Conservation (phyloP, 2,113 vertebrate genomes). For the Sisor rabdophorus region DNA sequence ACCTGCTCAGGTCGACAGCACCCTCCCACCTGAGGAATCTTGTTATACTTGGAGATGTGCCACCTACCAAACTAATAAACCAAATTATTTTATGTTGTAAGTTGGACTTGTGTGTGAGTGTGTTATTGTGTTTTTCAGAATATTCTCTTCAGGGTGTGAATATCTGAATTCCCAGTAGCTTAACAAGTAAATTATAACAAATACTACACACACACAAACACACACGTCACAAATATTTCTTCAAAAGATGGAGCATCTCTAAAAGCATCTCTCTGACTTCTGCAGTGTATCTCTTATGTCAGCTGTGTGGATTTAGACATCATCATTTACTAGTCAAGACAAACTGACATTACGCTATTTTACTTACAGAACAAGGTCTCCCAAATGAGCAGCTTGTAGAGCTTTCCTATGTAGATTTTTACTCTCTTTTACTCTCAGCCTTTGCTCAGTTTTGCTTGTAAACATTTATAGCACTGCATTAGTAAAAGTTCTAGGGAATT, state of each 20-base stretch:
- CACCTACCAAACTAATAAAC: slow-evolving; percentile 49
- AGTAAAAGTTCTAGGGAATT: neutral
- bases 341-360: slow-evolving; percentile 41
- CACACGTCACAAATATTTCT: slow-evolving; percentile 7
- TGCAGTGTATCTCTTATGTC: slow-evolving; percentile 62
- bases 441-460: slow-evolving; percentile 31
- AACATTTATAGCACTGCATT: neutral
- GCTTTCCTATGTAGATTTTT: slow-evolving; percentile 26
- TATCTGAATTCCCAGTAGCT: slow-evolving; percentile 14
- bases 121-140: neutral
- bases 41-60: slow-evolving; percentile 52
- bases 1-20: slow-evolving; percentile 27
- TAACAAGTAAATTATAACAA: slow-evolving; percentile 15
- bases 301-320: slow-evolving; percentile 70
- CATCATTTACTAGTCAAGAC: slow-evolving; percentile 67
- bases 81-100: slow-evolving; percentile 43
- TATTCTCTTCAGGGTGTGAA: slow-evolving; percentile 26
- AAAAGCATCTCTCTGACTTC: slow-evolving; percentile 42
- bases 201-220: neutral
- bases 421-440: slow-evolving; percentile 24
- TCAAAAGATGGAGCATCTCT: slow-evolving; percentile 16
- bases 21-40: slow-evolving; percentile 43
- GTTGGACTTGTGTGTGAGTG: slow-evolving; percentile 15
- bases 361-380: slow-evolving; percentile 57
- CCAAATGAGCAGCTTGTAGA: slow-evolving; percentile 40